phyloP scores from a whole-genome alignment of 1,140 invertebrate species.

The Cephus cinctus region DNA sequence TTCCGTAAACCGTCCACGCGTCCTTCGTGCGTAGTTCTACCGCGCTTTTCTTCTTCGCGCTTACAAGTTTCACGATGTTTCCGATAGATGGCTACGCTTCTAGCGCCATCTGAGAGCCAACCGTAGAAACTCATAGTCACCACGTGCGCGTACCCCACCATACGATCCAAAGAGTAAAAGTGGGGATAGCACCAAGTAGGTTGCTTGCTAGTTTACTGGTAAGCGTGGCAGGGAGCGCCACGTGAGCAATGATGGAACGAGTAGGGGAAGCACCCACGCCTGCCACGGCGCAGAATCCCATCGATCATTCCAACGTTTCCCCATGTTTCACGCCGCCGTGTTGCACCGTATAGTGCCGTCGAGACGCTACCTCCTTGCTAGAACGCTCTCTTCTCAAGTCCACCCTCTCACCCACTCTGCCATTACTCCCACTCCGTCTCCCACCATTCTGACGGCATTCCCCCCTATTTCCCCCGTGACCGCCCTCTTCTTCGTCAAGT shows the following conservation, averaged over 20 bases:
- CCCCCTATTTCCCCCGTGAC: constrained; percentile 3
- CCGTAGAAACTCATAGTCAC: constrained; percentile 27
- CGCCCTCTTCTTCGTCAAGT: constrained; percentile 24
- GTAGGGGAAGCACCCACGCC: constrained; percentile 28
- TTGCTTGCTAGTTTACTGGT: too few species aligned
- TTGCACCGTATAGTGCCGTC: constrained; percentile 37
- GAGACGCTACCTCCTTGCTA: constrained; percentile 23
- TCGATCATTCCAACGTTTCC: constrained; percentile 54
- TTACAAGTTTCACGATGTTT: neutral
- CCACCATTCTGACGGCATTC: constrained; percentile 7
- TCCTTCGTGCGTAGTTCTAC: neutral
- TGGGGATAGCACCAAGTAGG: too few species aligned
- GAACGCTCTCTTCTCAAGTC: constrained; percentile 21
- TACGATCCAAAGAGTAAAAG: too few species aligned
- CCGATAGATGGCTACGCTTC: constrained; percentile 30
- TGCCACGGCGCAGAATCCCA: constrained; percentile 54
- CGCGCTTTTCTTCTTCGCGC: neutral
- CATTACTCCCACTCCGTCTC: constrained; percentile 19
- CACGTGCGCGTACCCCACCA: constrained; percentile 43
- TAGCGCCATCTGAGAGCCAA: constrained; percentile 35
- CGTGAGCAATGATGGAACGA: neutral
- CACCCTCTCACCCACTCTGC: too few species aligned
- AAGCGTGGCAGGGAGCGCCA: neutral
- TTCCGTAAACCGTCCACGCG: neutral
- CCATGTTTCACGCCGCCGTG: constrained; percentile 49